phyloP scores from a whole-genome alignment of 2,888 invertebrate species.

The Monopis laevigella region DNA sequence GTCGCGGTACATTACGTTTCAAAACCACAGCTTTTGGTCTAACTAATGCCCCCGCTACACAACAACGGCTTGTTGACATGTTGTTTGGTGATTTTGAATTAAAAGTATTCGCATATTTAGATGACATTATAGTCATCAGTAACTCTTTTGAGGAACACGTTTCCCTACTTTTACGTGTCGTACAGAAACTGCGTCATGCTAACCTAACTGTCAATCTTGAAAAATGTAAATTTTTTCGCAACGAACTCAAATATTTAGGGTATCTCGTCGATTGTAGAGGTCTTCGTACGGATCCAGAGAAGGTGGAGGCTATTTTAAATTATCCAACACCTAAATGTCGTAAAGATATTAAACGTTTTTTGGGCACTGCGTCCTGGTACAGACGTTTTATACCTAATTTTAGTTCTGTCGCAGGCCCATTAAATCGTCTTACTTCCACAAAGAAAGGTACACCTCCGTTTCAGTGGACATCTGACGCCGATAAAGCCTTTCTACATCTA shows the following conservation, averaged over 20 bases:
- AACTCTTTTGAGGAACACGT: constrained; percentile 20
- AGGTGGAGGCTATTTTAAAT: constrained; percentile 21
- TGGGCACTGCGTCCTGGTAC: constrained; percentile 23
- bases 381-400: constrained; percentile 21
- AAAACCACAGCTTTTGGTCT: constrained; percentile 19
- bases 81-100: constrained; percentile 18
- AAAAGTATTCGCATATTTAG: constrained; percentile 19
- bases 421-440: too few species aligned
- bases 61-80: constrained; percentile 11
- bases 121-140: constrained; percentile 21
- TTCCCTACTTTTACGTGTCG: too few species aligned
- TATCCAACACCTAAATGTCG: constrained; percentile 20
- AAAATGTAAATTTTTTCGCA: constrained; percentile 2
- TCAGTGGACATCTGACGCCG: too few species aligned
- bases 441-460: too few species aligned
- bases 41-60: constrained; percentile 14
- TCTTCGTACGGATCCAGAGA: constrained; percentile 23
- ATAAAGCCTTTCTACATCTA: too few species aligned
- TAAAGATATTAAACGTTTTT: constrained; percentile 21
- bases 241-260: constrained; percentile 1
- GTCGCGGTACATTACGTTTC: constrained; percentile 19
- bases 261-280: constrained; percentile 24
- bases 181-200: too few species aligned
- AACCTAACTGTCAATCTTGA: constrained; percentile 1
- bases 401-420: constrained; percentile 9